Conservation (phyloP, 2,797 vertebrate genomes). For the Leptatherina wallacei region DNA sequence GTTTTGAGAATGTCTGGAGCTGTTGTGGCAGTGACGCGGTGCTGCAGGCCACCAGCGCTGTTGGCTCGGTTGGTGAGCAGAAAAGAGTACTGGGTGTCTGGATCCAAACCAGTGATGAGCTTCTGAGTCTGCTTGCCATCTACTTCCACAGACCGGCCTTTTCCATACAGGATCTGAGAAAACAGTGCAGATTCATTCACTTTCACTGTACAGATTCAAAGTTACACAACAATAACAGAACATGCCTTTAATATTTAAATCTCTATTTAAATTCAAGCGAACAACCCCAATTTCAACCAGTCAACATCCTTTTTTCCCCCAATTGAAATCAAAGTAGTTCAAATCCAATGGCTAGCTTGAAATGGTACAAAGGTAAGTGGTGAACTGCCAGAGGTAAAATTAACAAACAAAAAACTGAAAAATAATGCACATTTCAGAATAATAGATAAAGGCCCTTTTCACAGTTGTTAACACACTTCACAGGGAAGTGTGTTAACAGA, state of each 20-base stretch:
- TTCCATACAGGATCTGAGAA: constrained; percentile 92
- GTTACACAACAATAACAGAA: background rate
- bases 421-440: too few relatives aligned
- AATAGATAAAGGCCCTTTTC: too few relatives aligned
- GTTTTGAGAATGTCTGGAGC: constrained; percentile 93
- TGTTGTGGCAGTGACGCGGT: constrained; percentile 92
- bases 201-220: background rate
- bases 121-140: constrained; percentile 94
- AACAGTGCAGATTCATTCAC: background rate
- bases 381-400: too few relatives aligned
- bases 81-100: constrained; percentile 95
- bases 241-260: background rate
- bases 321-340: background rate
- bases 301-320: background rate
- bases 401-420: too few relatives aligned
- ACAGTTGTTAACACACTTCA: too few relatives aligned
- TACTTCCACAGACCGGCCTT: constrained; percentile 93
- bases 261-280: background rate
- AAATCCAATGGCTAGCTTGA: background rate
- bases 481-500: too few relatives aligned
- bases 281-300: background rate
- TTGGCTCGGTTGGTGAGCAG: constrained; percentile 95
- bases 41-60: constrained; percentile 94
- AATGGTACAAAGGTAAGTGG: too few relatives aligned
- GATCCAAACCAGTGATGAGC: constrained; percentile 91